Percentiles rank a stretch among this genome's conserved stretches.
phyloP scores from a whole-genome alignment of 2,113 vertebrate species.

The Ardeotis arabs region DNA sequence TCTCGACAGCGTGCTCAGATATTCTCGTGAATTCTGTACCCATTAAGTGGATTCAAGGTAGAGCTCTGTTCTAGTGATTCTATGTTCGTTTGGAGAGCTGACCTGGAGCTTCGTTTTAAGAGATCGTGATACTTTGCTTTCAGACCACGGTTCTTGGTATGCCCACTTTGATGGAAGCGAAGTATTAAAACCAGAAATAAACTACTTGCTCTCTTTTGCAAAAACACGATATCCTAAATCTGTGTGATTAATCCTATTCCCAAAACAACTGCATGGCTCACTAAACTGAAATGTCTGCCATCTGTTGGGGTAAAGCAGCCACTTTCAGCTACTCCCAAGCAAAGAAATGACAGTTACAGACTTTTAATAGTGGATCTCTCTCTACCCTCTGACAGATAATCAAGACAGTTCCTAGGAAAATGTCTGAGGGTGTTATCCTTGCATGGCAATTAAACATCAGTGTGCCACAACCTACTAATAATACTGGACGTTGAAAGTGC shows the following conservation, averaged over 20 bases:
- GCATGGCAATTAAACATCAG: neutral
- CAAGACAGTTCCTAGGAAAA: neutral
- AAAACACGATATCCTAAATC: constrained; percentile 10
- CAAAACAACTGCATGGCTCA: constrained; percentile 8
- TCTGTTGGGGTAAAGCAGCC: neutral
- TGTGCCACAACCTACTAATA: neutral
- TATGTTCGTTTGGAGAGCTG: constrained; percentile 5
- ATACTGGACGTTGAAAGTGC: neutral
- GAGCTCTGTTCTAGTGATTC: neutral
- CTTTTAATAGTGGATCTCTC: neutral
- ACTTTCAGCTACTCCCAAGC: neutral
- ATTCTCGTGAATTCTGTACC: constrained; percentile 1
- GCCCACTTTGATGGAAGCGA: neutral
- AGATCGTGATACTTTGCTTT: constrained; percentile 19
- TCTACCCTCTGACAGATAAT: neutral
- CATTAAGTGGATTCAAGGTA: constrained; percentile 29
- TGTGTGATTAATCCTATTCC: neutral
- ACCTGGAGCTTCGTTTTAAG: constrained; percentile 38
- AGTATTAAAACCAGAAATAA: constrained; percentile 14
- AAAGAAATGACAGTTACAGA: neutral
- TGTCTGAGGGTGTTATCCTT: neutral
- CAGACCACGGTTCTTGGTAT: constrained; percentile 19
- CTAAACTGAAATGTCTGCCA: constrained; percentile 13
- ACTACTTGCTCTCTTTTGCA: constrained; percentile 31
- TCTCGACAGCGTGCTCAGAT: constrained; percentile 1